Percentiles rank a stretch among this genome's conserved stretches.
Conservation (phyloP, 2,888 invertebrate species). For the Polymixis flavicincta region DNA sequence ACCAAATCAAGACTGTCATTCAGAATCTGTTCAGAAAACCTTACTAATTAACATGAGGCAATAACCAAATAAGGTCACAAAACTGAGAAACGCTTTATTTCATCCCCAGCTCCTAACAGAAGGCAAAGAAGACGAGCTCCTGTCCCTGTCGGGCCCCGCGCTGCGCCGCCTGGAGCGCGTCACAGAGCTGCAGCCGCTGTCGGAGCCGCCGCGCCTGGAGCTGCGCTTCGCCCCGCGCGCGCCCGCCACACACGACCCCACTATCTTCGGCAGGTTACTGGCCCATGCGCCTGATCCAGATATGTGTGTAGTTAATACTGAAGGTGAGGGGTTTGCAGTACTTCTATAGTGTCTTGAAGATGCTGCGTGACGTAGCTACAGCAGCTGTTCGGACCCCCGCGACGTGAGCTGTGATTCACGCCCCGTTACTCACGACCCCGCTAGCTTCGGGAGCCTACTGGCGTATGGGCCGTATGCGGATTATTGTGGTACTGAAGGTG, state of each 20-base stretch:
- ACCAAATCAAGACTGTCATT: too few species aligned
- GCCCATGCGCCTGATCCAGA: slow-evolving; percentile 92
- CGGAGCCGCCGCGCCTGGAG: slow-evolving; percentile 76
- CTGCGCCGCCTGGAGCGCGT: slow-evolving; percentile 92
- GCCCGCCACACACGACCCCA: slow-evolving; percentile 76
- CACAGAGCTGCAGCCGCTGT: slow-evolving; percentile 87
- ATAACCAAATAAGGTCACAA: too few species aligned
- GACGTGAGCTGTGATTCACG: too few species aligned
- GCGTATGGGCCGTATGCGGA: too few species aligned
- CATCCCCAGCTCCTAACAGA: slow-evolving; percentile 88
- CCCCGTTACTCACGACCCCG: too few species aligned
- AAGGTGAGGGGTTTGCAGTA: too few species aligned
- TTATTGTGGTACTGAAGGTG: too few species aligned
- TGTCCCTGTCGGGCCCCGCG: slow-evolving; percentile 92
- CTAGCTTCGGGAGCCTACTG: too few species aligned
- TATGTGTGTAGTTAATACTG: slow-evolving; percentile 90
- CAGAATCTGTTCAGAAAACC: too few species aligned
- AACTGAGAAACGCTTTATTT: neutral
- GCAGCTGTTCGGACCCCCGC: neutral
- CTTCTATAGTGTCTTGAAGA: neutral
- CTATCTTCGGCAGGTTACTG: slow-evolving; percentile 85
- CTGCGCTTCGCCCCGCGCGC: slow-evolving; percentile 82
- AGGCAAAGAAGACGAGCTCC: slow-evolving; percentile 93
- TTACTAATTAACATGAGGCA: too few species aligned
- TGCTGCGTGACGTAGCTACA: neutral